phyloP scores from a whole-genome alignment of 2,888 invertebrate species.

The Xestia ashworthii region DNA sequence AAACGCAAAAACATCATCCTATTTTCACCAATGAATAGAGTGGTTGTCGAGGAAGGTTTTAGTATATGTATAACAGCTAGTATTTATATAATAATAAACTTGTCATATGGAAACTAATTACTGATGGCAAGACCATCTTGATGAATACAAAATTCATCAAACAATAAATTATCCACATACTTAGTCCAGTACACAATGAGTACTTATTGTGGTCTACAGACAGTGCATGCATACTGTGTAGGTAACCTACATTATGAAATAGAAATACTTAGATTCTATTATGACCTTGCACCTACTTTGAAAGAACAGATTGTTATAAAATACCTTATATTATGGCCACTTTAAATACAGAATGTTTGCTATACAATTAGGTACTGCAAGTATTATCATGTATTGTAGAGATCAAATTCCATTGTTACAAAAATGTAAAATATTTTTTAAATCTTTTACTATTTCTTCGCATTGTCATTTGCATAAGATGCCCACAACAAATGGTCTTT shows the following conservation, averaged over 20 bases:
- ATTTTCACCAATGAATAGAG: too few relatives aligned
- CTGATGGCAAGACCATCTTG: neutral
- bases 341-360: neutral
- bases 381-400: neutral
- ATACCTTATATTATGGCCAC: neutral
- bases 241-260: slow-evolving; percentile 43
- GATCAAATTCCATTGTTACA: neutral
- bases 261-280: slow-evolving; percentile 24
- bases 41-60: too few relatives aligned
- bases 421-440: neutral
- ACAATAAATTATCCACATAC: neutral
- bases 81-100: neutral
- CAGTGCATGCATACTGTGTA: slow-evolving; percentile 35
- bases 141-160: neutral
- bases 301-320: slow-evolving; percentile 4
- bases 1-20: too few relatives aligned
- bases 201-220: slow-evolving; percentile 29
- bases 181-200: neutral
- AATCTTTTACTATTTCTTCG: neutral
- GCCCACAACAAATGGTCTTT: neutral
- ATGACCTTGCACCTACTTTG: slow-evolving; percentile 40
- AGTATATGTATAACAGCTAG: too few relatives aligned
- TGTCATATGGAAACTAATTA: neutral
- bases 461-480: neutral
- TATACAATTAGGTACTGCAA: slow-evolving; percentile 22